Percentiles rank a stretch among this genome's conserved stretches.
Conservation (phyloP, 2,113 vertebrate genomes). For the Hippocampus abdominalis region DNA sequence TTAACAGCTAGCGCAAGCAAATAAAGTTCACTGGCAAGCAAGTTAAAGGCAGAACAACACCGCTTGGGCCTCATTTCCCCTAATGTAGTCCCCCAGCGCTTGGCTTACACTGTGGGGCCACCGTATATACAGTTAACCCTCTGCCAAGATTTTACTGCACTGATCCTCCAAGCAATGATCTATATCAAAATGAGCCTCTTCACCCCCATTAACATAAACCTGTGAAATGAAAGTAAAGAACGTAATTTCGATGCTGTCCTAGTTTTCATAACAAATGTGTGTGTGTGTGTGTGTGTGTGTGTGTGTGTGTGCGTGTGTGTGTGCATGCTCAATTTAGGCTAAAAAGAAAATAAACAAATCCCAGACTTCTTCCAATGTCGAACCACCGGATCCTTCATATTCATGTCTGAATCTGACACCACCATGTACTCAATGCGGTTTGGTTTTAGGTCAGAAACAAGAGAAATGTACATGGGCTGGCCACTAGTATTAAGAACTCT, state of each 20-base stretch:
- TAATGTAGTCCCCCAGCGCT: slow-evolving; percentile 36
- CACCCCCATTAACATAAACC: slow-evolving; percentile 52
- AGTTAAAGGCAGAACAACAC: slow-evolving; percentile 33
- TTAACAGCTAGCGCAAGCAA: slow-evolving; percentile 43
- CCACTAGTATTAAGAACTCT: not conserved
- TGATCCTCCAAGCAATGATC: slow-evolving; percentile 54
- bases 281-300: not conserved
- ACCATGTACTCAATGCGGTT: not conserved
- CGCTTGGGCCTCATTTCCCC: slow-evolving; percentile 15
- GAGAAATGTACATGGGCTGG: not conserved
- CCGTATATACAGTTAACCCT: slow-evolving; percentile 46
- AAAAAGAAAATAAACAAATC: not conserved
- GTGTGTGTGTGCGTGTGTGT: not conserved
- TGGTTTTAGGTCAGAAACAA: not conserved
- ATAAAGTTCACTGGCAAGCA: slow-evolving; percentile 43
- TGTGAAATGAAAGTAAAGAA: slow-evolving; percentile 33
- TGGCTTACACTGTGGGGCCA: slow-evolving; percentile 33
- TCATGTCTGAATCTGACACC: not conserved
- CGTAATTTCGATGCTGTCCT: slow-evolving; percentile 26
- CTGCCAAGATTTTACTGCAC: slow-evolving; percentile 27
- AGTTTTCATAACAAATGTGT: slow-evolving; percentile 21
- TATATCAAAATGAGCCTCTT: slow-evolving; percentile 39
- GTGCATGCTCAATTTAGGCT: too few species aligned
- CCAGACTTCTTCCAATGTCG: not conserved
- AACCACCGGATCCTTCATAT: not conserved